phyloP scores from a whole-genome alignment of 2,888 invertebrate genomes.

The Actias luna region DNA sequence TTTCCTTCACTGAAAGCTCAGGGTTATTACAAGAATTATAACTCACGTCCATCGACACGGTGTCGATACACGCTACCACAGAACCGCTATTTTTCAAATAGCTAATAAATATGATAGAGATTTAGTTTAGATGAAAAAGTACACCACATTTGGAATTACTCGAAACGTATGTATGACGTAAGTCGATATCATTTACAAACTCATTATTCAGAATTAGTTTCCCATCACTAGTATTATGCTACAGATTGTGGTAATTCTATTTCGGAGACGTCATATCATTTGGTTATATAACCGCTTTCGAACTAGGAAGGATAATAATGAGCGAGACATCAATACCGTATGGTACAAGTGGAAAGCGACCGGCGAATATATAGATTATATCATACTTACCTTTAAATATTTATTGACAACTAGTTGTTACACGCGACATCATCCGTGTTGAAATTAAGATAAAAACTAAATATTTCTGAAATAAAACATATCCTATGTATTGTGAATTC shows the following conservation, averaged over 20 bases:
- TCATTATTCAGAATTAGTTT: background rate
- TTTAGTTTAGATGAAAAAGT: background rate
- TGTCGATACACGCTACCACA: no score
- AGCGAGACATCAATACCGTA: background rate
- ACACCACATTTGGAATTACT: background rate
- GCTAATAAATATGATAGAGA: no score
- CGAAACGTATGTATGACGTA: background rate
- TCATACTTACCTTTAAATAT: no score
- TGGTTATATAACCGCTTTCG: background rate
- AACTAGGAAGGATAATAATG: slow-evolving; percentile 4
- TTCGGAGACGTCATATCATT: background rate
- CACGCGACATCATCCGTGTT: no score
- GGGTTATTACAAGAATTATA: no score
- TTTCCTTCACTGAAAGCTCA: no score
- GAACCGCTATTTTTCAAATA: no score
- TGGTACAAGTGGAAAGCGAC: background rate
- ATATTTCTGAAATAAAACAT: no score
- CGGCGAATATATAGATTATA: background rate
- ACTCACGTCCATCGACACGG: no score
- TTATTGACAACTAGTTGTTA: no score
- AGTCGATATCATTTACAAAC: background rate
- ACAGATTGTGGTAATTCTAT: background rate
- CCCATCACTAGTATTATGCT: background rate
- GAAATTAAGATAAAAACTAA: no score
- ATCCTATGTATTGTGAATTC: no score